Evolutionary conservation across 2,797 vertebrate species (phyloP).

Genomic region (Sebastes oblongus): DNA sequence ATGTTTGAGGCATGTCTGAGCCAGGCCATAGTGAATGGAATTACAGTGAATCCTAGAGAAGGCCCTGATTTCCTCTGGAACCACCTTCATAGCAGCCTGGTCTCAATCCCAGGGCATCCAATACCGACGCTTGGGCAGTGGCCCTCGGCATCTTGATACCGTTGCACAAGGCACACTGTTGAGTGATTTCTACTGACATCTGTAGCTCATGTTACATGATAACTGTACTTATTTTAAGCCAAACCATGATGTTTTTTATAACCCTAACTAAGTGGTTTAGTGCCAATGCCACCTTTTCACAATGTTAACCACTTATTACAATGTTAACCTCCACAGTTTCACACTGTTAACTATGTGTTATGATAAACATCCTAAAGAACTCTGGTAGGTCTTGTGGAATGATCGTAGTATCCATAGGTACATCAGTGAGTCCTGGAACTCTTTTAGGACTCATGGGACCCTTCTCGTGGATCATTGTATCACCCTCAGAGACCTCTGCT

Average conservation of each 20-base stretch:
- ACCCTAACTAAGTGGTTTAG: background rate
- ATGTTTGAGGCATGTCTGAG: conserved; percentile 19
- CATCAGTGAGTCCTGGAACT: background rate
- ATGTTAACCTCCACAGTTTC: background rate
- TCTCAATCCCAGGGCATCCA: background rate
- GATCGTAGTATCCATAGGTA: background rate
- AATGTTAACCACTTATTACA: background rate
- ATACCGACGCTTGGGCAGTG: background rate
- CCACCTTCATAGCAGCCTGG: background rate
- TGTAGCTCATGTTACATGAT: too few species aligned
- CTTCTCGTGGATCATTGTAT: background rate
- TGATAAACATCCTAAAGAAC: background rate
- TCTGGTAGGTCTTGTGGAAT: background rate
- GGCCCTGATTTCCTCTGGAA: background rate
- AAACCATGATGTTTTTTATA: background rate
- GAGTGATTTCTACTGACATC: too few species aligned
- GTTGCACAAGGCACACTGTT: background rate
- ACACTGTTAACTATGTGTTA: background rate
- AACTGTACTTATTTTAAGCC: background rate
- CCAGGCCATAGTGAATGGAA: background rate
- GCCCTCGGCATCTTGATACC: background rate
- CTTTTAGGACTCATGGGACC: background rate
- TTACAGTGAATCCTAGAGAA: background rate
- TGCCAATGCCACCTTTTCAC: background rate
- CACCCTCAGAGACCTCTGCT: background rate